Conservation (phyloP, 2,113 vertebrate genomes). For the Fregetta grallaria region DNA sequence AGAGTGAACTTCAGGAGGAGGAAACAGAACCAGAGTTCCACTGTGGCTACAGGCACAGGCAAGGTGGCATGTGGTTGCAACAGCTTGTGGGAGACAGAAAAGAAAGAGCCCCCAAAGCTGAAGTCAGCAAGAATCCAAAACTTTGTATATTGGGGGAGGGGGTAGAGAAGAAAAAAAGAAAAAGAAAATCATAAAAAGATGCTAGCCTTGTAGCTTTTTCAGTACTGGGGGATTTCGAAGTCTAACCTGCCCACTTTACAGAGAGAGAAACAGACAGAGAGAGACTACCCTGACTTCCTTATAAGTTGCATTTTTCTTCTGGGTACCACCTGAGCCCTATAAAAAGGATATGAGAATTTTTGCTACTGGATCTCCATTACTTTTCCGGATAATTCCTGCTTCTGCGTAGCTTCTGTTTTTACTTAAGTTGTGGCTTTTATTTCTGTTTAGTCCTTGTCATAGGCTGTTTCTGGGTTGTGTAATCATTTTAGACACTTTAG, state of each 20-base stretch:
- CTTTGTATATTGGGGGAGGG: neutral
- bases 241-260: neutral
- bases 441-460: neutral
- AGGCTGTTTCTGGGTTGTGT: neutral
- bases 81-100: neutral
- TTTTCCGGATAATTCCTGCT: neutral
- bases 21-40: neutral
- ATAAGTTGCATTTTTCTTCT: neutral
- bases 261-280: too few relatives aligned
- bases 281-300: neutral
- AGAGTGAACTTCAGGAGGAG: neutral
- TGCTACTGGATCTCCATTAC: neutral
- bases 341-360: neutral
- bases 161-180: neutral
- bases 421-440: neutral
- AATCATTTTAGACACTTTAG: neutral
- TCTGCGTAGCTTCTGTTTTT: neutral
- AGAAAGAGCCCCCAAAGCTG: neutral
- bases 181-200: neutral
- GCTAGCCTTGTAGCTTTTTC: neutral
- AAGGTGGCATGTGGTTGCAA: neutral
- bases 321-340: neutral
- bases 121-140: neutral
- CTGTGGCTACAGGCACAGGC: neutral
- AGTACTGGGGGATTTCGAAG: neutral